Base-by-base conservation (phyloP, 2,888 invertebrate genomes). In the Metacarcinus magister region DNA sequence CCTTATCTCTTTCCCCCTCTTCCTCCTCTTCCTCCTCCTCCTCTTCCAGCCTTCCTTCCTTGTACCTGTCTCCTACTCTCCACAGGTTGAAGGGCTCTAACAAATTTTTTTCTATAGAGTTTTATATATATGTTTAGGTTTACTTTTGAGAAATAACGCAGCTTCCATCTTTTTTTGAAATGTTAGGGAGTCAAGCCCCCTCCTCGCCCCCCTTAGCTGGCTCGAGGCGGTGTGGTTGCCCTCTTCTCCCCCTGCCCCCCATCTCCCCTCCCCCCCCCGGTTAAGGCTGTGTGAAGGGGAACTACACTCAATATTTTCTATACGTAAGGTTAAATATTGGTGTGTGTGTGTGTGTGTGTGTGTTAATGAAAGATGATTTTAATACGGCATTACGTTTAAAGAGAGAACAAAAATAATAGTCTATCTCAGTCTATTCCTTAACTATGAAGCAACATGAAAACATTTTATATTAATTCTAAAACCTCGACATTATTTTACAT, bases 321-420 rank as follows among this genome's bases (percentile, higher is more conserved):
- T 54, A 19, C 19, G 54, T 54, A 23, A 23, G 60, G 3, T 19
- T 60, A 23, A 23, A 23, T 60, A 23, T 60, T 16, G 16, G 60
- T 60, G 60, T 60, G 60, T 60, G 60, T 60, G 60, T 60, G 60
- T 60, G 60, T 60, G 60, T 60, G 60, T 60, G 60, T 60, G 60
- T 60, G 60, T n/a, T n/a, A n/a, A n/a, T n/a, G n/a, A n/a, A n/a
- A n/a, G n/a, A n/a, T n/a, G n/a, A n/a, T n/a, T n/a, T n/a, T n/a
- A n/a, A n/a, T n/a, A n/a, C n/a, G n/a, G n/a, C n/a, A n/a, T n/a
- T n/a, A n/a, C n/a, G n/a, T n/a, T n/a, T n/a, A n/a, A n/a, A n/a
- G n/a, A n/a, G n/a, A n/a, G n/a, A n/a, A n/a, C n/a, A n/a, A n/a
- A n/a, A n/a, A n/a, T n/a, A n/a, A n/a, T n/a, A n/a, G n/a, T n/a